Base-by-base conservation (phyloP, 2,113 vertebrate genomes). In the Apodemus sylvaticus region DNA sequence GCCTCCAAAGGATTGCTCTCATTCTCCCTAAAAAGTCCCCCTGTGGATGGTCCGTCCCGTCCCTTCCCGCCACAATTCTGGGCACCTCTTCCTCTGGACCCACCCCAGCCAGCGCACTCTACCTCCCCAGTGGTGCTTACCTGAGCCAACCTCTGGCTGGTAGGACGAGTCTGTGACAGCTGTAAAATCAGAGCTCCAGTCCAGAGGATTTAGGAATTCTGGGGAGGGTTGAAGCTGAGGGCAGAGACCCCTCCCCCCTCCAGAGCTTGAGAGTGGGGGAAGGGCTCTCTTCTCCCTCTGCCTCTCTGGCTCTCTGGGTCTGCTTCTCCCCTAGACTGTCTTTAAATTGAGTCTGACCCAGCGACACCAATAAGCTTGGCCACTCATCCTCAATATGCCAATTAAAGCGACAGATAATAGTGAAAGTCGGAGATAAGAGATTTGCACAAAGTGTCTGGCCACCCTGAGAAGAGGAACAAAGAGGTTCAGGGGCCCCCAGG, bases 121-220 rank as follows among this genome's bases (percentile, higher is more conserved):
- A 36, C 16, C 14, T 64, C 34, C 4, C 20, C 6, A 5, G 39
- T 64, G 68, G 14, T 45, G 8, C 86, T 93, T 96, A 94, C 96
- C 86, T 48, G 85, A 16, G 2, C 76, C 74, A 64, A 77, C 86
- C 5, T 48, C 42, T n/a, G 42, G 11, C 58, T 24, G 20, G 22
- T 0, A 60, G 86, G 34, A 55, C 14, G 11, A n/a, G 20, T 14
- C 77, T 60, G 77, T 42, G 81, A 77, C 94, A 88, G 96, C 90
- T 77, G 88, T 71, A 73, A 55, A 88, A 60, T 0, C 3, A 58
- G 26, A 5, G 90, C 51, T 60, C 86, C 6, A 16, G 68, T 71
- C 4, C 1, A 48, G 89, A 83, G 95, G 93, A 97, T 96, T 98
- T 97, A 96, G 94, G 90, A 93, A 87, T 92, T 94, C 86, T 31